phyloP scores from a whole-genome alignment of 2,113 vertebrate genomes.

The Hypanus sabinus region DNA sequence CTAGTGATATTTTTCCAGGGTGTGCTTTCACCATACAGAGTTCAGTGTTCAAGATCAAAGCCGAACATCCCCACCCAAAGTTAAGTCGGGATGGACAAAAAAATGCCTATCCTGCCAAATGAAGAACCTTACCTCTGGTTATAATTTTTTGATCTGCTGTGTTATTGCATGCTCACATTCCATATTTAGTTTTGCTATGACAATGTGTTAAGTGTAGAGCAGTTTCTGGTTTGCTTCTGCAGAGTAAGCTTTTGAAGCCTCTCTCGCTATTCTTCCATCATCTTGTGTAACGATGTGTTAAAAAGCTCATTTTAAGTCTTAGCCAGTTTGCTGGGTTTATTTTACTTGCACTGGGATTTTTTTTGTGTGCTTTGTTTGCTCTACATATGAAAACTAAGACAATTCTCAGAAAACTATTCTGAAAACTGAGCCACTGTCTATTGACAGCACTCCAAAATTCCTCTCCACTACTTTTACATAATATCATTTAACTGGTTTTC shows the following conservation, averaged over 20 bases:
- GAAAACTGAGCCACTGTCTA: not conserved
- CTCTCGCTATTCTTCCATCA: not conserved
- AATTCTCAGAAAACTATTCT: not conserved
- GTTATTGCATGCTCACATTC: not conserved
- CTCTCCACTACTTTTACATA: not conserved
- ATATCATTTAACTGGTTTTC: not conserved
- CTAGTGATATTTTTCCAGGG: not conserved
- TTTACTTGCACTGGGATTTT: too few species aligned
- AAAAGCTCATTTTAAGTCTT: not conserved
- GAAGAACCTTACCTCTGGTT: not conserved
- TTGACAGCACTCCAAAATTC: not conserved
- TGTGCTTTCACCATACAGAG: not conserved
- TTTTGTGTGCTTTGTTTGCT: too few species aligned
- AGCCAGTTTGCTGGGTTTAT: too few species aligned
- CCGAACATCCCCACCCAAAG: not conserved
- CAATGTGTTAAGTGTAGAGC: not conserved
- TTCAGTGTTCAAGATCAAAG: not conserved
- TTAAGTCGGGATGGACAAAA: not conserved
- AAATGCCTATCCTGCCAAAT: not conserved
- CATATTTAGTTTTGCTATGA: not conserved
- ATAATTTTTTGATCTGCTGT: not conserved
- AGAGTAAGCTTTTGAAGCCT: not conserved
- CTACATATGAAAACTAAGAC: not conserved
- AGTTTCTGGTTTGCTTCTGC: not conserved
- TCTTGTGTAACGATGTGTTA: not conserved